phyloP scores from a whole-genome alignment of 2,113 vertebrate genomes.

The Coptodon bakossiorum region DNA sequence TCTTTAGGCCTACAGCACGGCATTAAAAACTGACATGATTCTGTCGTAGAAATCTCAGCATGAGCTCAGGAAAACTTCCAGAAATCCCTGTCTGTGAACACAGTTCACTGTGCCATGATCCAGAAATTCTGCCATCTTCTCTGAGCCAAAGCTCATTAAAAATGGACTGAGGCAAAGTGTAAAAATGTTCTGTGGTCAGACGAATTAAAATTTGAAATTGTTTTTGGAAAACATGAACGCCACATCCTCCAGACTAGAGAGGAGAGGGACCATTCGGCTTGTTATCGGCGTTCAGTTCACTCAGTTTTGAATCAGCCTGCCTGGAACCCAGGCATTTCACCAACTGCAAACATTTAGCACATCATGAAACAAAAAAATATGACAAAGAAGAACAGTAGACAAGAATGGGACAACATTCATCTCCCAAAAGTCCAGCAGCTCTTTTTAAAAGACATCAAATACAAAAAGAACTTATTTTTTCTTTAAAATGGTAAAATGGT shows the following conservation, averaged over 20 bases:
- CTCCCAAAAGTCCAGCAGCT: neutral
- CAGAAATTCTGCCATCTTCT: neutral
- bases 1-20: neutral
- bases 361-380: neutral
- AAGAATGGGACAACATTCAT: neutral
- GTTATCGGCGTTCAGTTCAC: neutral
- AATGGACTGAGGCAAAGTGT: neutral
- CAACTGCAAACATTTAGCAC: neutral
- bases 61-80: neutral
- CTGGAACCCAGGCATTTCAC: neutral
- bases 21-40: neutral
- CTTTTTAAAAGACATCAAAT: neutral
- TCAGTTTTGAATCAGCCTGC: neutral
- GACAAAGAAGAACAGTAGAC: neutral
- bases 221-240: neutral
- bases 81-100: neutral
- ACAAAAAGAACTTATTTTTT: neutral
- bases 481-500: neutral
- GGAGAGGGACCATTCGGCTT: neutral
- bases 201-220: neutral
- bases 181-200: neutral
- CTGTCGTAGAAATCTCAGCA: neutral
- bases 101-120: neutral
- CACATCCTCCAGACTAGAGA: neutral
- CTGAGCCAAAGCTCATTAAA: neutral